These are phyloP conservation scores for Gymnogyps californianus DNA, from an alignment of 2,113 vertebrate species.

Conservation along the genomic window DNA sequence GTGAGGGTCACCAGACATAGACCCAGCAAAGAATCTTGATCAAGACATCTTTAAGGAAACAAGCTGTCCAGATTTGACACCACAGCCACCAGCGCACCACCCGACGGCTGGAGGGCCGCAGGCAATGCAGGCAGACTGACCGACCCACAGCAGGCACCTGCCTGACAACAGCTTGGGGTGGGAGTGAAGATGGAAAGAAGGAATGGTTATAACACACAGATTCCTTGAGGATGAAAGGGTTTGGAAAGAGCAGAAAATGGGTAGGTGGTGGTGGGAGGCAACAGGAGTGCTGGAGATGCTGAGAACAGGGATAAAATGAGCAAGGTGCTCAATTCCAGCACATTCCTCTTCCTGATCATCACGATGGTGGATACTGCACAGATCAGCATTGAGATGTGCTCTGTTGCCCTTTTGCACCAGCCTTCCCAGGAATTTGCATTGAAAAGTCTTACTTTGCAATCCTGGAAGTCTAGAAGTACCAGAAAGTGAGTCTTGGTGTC, in stretches of 20 bases:
- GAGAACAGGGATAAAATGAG: neutral
- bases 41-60: neutral
- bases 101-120: neutral
- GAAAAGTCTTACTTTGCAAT: neutral
- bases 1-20: slow-evolving; percentile 19
- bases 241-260: neutral
- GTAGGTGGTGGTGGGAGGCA: neutral
- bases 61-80: neutral
- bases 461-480: neutral
- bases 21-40: neutral
- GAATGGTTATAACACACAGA: neutral
- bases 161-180: neutral
- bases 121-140: neutral
- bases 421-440: neutral
- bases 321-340: neutral
- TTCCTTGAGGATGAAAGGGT: neutral
- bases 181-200: neutral
- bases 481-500: neutral
- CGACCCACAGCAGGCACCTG: neutral
- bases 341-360: neutral
- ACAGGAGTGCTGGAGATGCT: neutral
- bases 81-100: neutral
- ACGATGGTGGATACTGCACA: neutral
- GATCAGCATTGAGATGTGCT: neutral
- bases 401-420: neutral